Percentiles rank a stretch among this genome's conserved stretches.
phyloP scores from a whole-genome alignment of 2,888 invertebrate genomes.

The Trissolcus brochymenae region DNA sequence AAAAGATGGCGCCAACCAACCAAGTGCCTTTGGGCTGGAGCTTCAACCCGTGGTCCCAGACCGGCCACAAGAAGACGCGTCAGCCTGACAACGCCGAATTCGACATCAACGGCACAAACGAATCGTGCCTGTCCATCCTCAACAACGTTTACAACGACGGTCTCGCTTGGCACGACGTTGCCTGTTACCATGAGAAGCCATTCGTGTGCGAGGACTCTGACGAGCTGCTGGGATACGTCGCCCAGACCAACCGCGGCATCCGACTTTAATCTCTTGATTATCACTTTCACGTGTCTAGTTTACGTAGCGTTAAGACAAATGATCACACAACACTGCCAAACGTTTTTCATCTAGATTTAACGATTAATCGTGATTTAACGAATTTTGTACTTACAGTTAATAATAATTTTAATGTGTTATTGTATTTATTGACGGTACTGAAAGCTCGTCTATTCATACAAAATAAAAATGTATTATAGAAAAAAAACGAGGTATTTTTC shows the following conservation, averaged over 20 bases:
- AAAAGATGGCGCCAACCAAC: constrained; percentile 90
- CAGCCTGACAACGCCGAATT: constrained; percentile 95
- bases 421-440: constrained; percentile 71
- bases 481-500: not conserved
- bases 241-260: constrained; percentile 88
- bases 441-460: constrained; percentile 65
- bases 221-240: constrained; percentile 90
- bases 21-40: constrained; percentile 83
- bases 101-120: constrained; percentile 91
- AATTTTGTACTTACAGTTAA: constrained; percentile 11
- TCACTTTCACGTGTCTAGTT: constrained; percentile 42
- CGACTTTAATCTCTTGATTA: constrained; percentile 81
- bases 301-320: constrained; percentile 16
- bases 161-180: constrained; percentile 95
- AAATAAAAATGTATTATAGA: constrained; percentile 66
- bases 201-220: constrained; percentile 94
- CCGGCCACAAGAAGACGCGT: constrained; percentile 91
- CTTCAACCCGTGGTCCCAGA: constrained; percentile 93
- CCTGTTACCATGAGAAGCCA: constrained; percentile 95
- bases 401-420: constrained; percentile 66
- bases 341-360: constrained; percentile 21
- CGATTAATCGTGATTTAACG: constrained; percentile 1
- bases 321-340: constrained; percentile 38
- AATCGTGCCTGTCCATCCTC: constrained; percentile 90
- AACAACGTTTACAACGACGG: constrained; percentile 96